Evolutionary conservation across 2,113 vertebrate species (phyloP), one percentile per base, ranked within the genome.

Genomic region (Perca fluviatilis): DNA sequence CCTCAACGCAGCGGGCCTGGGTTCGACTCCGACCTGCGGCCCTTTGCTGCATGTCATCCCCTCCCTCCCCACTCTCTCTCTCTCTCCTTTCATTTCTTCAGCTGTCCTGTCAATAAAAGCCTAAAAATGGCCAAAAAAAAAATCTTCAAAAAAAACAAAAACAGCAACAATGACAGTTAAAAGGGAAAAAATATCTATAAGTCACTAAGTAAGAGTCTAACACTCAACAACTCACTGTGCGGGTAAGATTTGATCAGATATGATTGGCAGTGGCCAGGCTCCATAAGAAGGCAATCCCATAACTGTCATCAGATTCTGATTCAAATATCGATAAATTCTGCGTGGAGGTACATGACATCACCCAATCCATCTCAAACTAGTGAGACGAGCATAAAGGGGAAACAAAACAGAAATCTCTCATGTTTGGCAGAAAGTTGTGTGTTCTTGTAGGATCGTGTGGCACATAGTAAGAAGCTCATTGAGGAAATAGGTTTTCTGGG

Each of bases 291-390:
- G 25, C 47, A 69, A 21, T 33, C 66, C 16, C 49, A 51, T 21
- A 51, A 19, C 64, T 50, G 64, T 67, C 64, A 27, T 49, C 19
- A 53, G 51, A 53, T 53, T 53, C 11, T 63, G 61, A 40, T 63
- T 65, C 18, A 40, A 62, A 36, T 11, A 16, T 21, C 0, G 11
- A 62, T 62, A 54, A 21, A 54, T 4, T n/a, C 51, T 54, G 51
- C 21, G 3, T 54, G 51, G 9, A n/a, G 19, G 21, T n/a, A 54
- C 19, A 54, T 54, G 51, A 40, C 18, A 3, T 62, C 30, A 64
- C 36, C 16, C 14, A 2, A 43, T 3, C 50, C 30, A 36, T 49
- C 18, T 68, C 12, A 36, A 69, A 54, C 67, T 33, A 40, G 6
- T 69, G 49, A 53, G 30, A 53, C 7, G 50, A 36, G 21, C 49